Evolutionary conservation across 2,113 vertebrate genomes (phyloP).

Genomic region (Penelope pileata): DNA sequence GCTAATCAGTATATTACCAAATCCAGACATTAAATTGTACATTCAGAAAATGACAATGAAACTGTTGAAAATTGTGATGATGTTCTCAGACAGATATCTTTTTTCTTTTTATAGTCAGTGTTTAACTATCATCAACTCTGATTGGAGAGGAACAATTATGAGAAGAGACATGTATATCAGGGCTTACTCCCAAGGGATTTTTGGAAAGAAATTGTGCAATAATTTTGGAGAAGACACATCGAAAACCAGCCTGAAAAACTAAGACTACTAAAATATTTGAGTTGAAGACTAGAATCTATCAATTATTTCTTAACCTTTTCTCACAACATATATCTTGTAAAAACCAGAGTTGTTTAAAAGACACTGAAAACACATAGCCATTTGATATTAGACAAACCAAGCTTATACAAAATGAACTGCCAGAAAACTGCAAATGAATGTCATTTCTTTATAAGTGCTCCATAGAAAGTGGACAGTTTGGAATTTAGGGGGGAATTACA

Average conservation of each 20-base stretch:
- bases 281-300: background rate
- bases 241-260: background rate
- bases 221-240: background rate
- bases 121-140: constrained; percentile 11
- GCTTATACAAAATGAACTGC: background rate
- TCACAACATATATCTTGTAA: background rate
- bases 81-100: background rate
- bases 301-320: background rate
- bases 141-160: background rate
- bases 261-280: background rate
- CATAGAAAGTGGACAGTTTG: background rate
- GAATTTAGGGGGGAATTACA: background rate
- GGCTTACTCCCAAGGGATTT: background rate
- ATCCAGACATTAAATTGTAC: background rate
- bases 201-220: background rate
- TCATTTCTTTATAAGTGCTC: background rate
- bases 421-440: background rate
- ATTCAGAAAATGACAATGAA: background rate
- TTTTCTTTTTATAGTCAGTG: background rate
- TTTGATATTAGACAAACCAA: background rate
- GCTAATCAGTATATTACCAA: background rate
- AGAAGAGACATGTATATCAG: background rate
- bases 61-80: background rate
- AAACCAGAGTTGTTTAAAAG: background rate
- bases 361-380: background rate